Evolutionary conservation across 2,113 vertebrate genomes (phyloP).

Genomic region (Coregonus clupeaformis): DNA sequence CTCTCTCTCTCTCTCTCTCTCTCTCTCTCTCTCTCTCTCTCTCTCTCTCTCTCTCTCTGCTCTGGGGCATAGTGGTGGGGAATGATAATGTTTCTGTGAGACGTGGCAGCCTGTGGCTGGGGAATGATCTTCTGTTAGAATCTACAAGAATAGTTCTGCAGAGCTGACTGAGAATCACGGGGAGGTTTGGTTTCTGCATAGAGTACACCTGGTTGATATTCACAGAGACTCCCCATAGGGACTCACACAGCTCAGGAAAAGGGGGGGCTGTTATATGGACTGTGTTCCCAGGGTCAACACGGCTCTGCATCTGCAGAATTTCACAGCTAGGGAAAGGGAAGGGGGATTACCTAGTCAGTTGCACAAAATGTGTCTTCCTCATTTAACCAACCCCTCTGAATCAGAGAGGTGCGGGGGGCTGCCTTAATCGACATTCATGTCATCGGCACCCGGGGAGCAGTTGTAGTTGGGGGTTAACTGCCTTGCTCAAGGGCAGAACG

Average conservation of each 20-base stretch:
- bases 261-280: background rate
- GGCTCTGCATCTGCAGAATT: background rate
- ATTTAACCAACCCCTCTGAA: too few relatives aligned
- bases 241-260: background rate
- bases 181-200: background rate
- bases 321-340: background rate
- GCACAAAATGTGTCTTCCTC: background rate
- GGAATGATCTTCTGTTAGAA: background rate
- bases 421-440: too few relatives aligned
- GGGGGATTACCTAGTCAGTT: background rate
- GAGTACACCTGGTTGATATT: background rate
- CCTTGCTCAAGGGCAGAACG: too few relatives aligned
- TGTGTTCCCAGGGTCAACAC: background rate
- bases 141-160: background rate
- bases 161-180: background rate
- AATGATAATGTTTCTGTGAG: background rate
- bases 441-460: too few relatives aligned
- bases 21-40: too few relatives aligned
- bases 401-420: too few relatives aligned
- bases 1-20: constrained; percentile 6
- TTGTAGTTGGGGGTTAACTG: too few relatives aligned
- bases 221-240: background rate
- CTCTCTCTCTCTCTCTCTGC: too few relatives aligned
- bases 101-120: background rate
- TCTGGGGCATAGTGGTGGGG: background rate